A percentile compares a stretch with the other conserved stretches of the same genome.
phyloP scores from a whole-genome alignment of 2,888 invertebrate species.

The Sisyra nigra region DNA sequence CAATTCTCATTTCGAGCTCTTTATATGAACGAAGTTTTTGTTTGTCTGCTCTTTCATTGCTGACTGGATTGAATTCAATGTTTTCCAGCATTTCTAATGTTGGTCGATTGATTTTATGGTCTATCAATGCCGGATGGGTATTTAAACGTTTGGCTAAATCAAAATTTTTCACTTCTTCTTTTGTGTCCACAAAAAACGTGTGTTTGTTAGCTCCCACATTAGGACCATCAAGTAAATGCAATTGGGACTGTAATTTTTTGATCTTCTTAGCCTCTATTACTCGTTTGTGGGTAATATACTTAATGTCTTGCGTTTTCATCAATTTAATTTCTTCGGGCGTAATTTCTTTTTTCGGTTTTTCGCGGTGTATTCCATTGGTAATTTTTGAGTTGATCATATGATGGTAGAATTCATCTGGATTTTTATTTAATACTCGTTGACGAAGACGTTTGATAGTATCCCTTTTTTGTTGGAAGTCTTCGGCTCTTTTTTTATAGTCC shows the following conservation, averaged over 20 bases:
- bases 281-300: conserved; percentile 74
- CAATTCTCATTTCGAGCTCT: conserved; percentile 58
- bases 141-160: conserved; percentile 53
- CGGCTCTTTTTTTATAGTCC: conserved; percentile 65
- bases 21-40: conserved; percentile 48
- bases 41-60: conserved; percentile 26
- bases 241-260: conserved; percentile 52
- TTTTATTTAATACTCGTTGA: conserved; percentile 75
- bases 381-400: conserved; percentile 88
- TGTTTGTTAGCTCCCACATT: conserved; percentile 57
- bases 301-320: conserved; percentile 83
- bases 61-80: conserved; percentile 37
- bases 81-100: conserved; percentile 39
- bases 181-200: conserved; percentile 50
- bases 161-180: conserved; percentile 40
- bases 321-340: conserved; percentile 71
- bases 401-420: conserved; percentile 97
- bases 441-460: conserved; percentile 64
- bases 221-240: conserved; percentile 69
- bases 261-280: conserved; percentile 69
- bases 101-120: conserved; percentile 52
- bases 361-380: conserved; percentile 41
- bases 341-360: conserved; percentile 52
- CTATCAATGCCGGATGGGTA: conserved; percentile 56
- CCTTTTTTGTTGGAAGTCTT: conserved; percentile 68